Conservation (phyloP, 2,888 invertebrate species). For the Eristalis intricaria region DNA sequence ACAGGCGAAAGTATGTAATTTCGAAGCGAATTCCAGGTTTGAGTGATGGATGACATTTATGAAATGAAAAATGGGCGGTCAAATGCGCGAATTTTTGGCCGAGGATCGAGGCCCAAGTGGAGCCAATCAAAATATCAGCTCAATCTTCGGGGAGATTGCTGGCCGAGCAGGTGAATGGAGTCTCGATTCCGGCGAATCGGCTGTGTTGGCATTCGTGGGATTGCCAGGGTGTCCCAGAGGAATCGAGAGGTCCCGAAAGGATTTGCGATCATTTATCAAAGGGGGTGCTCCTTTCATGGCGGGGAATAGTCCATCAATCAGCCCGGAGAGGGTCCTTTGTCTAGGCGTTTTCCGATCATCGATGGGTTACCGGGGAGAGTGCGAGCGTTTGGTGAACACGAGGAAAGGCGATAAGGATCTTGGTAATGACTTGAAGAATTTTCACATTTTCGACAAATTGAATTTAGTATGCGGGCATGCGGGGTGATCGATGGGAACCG, state of each 20-base stretch:
- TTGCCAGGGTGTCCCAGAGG: background rate
- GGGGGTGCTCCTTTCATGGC: background rate
- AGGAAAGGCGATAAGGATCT: conserved; percentile 13
- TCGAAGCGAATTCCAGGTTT: conserved; percentile 30
- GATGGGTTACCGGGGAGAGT: background rate
- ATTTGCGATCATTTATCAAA: conserved; percentile 34
- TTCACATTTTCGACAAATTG: conserved; percentile 31
- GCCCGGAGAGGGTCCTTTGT: background rate
- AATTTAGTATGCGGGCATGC: conserved; percentile 11
- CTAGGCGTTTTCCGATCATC: background rate
- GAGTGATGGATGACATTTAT: conserved; percentile 72
- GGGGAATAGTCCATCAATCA: background rate
- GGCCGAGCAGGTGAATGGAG: background rate
- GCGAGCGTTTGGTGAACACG: background rate
- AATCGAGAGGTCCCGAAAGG: background rate
- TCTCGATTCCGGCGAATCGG: background rate
- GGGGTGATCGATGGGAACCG: background rate
- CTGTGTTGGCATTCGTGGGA: background rate
- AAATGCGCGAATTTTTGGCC: conserved; percentile 25
- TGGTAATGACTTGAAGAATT: background rate
- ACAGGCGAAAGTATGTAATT: conserved; percentile 50
- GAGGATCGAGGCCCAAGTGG: background rate
- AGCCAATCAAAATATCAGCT: background rate
- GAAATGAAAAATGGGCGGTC: conserved; percentile 58
- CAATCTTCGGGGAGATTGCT: background rate